Evolutionary conservation across 2,888 invertebrate genomes (phyloP), one percentile per base, ranked within the genome.

Genomic region (Plebejus melissa): DNA sequence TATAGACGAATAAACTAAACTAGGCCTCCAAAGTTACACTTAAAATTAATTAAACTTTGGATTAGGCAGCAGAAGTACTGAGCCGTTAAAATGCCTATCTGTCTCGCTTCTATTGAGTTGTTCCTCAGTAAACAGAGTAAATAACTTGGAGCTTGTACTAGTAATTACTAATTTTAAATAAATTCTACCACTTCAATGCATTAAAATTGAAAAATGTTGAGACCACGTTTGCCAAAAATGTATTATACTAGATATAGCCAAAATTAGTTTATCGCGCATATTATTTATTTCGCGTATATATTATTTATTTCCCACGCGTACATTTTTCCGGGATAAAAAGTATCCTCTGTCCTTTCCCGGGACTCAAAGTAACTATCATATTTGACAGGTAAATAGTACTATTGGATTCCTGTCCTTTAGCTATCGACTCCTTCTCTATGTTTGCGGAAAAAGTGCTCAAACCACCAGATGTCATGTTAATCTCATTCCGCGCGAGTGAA

Each of bases 401-500:
- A 16, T 54, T 16, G 54, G 4, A 4, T 50, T 54, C 41, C 41
- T 41, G 16, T 16, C 54, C 50, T 13, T 13, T 54, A 54, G 54
- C 16, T 11, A 54, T 54, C 4, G 54, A 54, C 0, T 60, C 58
- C 28, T 32, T 16, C 9, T 60, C 65, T 13, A 16, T 65, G 13
- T 65, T 32, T 65, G 65, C 32, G 60, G 16, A 46, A 75, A 75
- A 75, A 75, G 71, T 71, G 75, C 78, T 77, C 57, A 77, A 79
- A 78, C 78, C 78, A 77, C 77, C 76, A 78, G 79, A 80, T 79
- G 80, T 80, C 79, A 79, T 80, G 81, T 81, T 81, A 82, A 82
- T 80, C 81, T 81, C 78, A 76, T 81, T 81, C 79, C 79, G 74
- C 80, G 79, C 78, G 80, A 82, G 81, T 81, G 80, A 82, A 79